These are phyloP conservation scores for Polia nebulosa DNA, from an alignment of 2,888 invertebrate genomes.

Conservation along the genomic window DNA sequence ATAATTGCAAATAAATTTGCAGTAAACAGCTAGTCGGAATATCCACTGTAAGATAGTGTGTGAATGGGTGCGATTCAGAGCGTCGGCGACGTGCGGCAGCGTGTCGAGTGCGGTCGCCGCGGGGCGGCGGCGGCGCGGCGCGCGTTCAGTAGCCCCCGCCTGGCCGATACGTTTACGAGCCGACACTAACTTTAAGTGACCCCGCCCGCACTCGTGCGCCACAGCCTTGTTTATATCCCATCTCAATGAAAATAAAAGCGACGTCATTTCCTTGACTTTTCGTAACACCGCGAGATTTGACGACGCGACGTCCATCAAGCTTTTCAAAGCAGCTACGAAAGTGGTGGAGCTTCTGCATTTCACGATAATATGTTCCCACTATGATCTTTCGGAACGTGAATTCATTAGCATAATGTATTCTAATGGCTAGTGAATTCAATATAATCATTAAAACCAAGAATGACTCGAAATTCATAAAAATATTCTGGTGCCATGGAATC, in stretches of 20 bases:
- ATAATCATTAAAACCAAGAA: background rate
- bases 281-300: slow-evolving; percentile 58
- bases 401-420: slow-evolving; percentile 1
- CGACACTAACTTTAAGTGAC: slow-evolving; percentile 89
- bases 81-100: slow-evolving; percentile 89
- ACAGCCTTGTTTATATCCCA: slow-evolving; percentile 86
- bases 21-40: slow-evolving; percentile 61
- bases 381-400: background rate
- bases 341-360: slow-evolving; percentile 4
- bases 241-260: slow-evolving; percentile 86
- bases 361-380: background rate
- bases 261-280: slow-evolving; percentile 75
- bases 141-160: slow-evolving; percentile 79
- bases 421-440: slow-evolving; percentile 3
- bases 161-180: slow-evolving; percentile 89
- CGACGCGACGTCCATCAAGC: slow-evolving; percentile 40
- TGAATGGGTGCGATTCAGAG: slow-evolving; percentile 90
- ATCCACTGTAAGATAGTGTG: slow-evolving; percentile 77
- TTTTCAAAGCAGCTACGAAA: slow-evolving; percentile 32
- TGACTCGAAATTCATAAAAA: slow-evolving; percentile 3
- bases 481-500: slow-evolving; percentile 3
- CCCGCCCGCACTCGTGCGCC: slow-evolving; percentile 85
- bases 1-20: slow-evolving; percentile 15
- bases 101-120: slow-evolving; percentile 91
- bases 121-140: slow-evolving; percentile 80